Evolutionary conservation across 2,888 invertebrate genomes (phyloP).

Genomic region (Drosophila atripex): DNA sequence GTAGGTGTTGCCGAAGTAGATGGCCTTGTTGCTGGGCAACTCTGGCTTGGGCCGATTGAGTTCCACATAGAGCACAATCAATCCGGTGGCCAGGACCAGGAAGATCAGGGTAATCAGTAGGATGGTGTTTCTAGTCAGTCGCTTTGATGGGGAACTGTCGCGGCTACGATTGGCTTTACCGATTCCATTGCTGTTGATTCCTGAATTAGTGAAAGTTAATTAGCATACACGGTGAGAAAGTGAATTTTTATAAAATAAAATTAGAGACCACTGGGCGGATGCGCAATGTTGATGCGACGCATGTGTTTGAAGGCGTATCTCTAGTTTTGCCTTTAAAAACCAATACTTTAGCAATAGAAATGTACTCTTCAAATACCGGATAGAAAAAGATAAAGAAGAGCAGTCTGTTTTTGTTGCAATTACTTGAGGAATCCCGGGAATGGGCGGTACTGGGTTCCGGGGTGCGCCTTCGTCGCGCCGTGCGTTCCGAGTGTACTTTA

Average conservation of each 20-base stretch:
- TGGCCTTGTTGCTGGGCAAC: conserved; percentile 48
- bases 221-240: conserved; percentile 5
- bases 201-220: conserved; percentile 40
- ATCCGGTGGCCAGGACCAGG: conserved; percentile 70
- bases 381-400: neutral
- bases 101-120: conserved; percentile 72
- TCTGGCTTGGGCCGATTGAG: conserved; percentile 54
- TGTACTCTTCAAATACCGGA: neutral
- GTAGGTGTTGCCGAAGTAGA: conserved; percentile 82
- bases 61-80: conserved; percentile 77
- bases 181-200: conserved; percentile 50
- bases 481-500: conserved; percentile 82
- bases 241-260: no score
- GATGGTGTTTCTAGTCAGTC: conserved; percentile 73
- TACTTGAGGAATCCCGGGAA: conserved; percentile 46
- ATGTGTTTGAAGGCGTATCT: neutral
- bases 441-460: conserved; percentile 54
- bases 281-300: neutral
- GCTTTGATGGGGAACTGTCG: conserved; percentile 44
- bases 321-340: neutral
- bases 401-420: neutral
- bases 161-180: conserved; percentile 10
- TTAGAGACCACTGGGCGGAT: neutral
- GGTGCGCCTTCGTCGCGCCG: conserved; percentile 73
- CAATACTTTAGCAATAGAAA: neutral